Conservation (phyloP, 2,113 vertebrate species). For the Menura novaehollandiae region DNA sequence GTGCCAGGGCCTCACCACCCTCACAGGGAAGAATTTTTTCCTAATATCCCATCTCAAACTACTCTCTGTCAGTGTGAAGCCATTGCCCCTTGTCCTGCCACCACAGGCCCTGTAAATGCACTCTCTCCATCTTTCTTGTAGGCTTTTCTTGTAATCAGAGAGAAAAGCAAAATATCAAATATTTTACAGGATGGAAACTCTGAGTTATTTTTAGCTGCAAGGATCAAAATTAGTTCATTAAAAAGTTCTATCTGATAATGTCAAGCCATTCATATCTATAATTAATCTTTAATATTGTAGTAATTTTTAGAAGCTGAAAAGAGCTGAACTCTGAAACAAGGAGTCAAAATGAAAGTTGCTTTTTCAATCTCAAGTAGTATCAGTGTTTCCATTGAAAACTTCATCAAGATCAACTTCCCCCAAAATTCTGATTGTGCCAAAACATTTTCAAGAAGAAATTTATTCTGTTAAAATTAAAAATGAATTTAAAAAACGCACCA, state of each 20-base stretch:
- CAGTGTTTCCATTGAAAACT: conserved; percentile 12
- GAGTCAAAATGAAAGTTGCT: conserved; percentile 55
- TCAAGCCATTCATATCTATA: conserved; percentile 42
- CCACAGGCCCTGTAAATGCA: no score
- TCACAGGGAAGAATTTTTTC: neutral
- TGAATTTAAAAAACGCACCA: neutral
- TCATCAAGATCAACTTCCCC: conserved; percentile 8
- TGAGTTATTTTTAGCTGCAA: conserved; percentile 29
- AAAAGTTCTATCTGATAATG: conserved; percentile 39
- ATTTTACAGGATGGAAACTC: conserved; percentile 16
- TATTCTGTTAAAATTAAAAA: neutral
- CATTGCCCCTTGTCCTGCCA: neutral
- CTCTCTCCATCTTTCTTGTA: neutral
- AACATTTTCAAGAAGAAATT: neutral
- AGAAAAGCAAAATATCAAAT: neutral
- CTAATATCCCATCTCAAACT: neutral
- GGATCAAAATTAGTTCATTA: conserved; percentile 37
- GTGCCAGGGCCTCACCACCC: neutral
- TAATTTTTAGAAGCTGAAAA: conserved; percentile 42
- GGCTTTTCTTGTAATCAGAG: neutral
- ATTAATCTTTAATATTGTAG: conserved; percentile 22
- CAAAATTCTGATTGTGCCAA: conserved; percentile 1
- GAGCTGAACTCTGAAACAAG: neutral
- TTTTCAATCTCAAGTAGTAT: conserved; percentile 16
- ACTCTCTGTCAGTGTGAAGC: neutral